Evolutionary conservation across 2,888 invertebrate genomes (phyloP).

Genomic region (Allacma fusca): DNA sequence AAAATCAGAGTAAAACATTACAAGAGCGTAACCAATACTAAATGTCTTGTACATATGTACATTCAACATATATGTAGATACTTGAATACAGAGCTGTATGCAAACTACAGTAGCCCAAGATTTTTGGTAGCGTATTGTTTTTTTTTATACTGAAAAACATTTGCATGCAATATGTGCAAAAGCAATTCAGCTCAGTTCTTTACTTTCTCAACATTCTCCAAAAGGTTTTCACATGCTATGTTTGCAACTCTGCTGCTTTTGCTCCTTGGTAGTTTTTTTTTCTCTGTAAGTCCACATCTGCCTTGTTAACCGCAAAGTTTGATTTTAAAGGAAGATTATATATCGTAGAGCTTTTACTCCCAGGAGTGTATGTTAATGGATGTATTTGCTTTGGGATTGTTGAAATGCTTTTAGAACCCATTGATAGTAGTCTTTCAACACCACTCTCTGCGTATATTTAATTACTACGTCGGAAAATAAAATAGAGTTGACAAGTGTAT

Average conservation of each 20-base stretch:
- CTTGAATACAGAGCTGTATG: not conserved
- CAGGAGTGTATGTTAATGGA: not conserved
- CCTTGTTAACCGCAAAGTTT: not conserved
- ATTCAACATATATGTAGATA: too few species aligned
- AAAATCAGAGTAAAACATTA: not conserved
- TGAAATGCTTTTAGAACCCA: too few species aligned
- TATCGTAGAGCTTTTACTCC: not conserved
- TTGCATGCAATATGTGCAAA: constrained; percentile 16
- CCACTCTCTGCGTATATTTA: not conserved
- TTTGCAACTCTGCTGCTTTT: not conserved
- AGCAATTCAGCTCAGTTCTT: not conserved
- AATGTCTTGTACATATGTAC: too few species aligned
- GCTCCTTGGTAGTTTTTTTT: too few species aligned
- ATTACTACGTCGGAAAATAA: not conserved
- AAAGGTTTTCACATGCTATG: not conserved
- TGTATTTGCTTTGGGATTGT: too few species aligned
- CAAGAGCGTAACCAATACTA: not conserved
- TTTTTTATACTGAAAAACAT: constrained; percentile 1
- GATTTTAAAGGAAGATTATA: not conserved
- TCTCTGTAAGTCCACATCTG: not conserved
- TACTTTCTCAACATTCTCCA: not conserved
- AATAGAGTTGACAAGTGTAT: not conserved
- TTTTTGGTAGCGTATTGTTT: not conserved
- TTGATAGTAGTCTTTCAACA: too few species aligned
- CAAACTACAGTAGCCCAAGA: not conserved